phyloP scores from a whole-genome alignment of 1,140 invertebrate species.

The Andrena cerasifolii region DNA sequence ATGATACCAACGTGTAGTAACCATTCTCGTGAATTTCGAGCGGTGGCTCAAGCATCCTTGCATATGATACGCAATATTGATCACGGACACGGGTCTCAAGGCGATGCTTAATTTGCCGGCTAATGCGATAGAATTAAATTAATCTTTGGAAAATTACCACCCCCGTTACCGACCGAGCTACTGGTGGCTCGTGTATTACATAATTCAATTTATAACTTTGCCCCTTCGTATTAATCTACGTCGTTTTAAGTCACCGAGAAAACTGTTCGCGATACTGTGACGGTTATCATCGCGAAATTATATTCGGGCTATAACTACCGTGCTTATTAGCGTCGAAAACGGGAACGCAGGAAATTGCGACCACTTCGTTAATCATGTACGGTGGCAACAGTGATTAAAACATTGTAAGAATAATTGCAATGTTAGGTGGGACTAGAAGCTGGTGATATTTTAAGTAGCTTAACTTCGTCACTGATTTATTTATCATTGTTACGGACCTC shows the following conservation, averaged over 20 bases:
- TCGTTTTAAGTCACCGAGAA: not conserved
- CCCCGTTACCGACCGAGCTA: not conserved
- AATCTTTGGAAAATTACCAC: slow-evolving; percentile 8
- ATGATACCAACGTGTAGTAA: too few species aligned
- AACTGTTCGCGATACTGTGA: not conserved
- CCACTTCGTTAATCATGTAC: not conserved
- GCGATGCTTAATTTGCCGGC: not conserved
- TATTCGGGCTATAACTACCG: not conserved
- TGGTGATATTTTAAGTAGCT: too few species aligned
- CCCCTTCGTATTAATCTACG: not conserved
- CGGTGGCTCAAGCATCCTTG: not conserved
- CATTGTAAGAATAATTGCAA: too few species aligned
- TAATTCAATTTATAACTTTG: slow-evolving; percentile 17
- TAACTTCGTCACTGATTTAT: too few species aligned
- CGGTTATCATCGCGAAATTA: not conserved
- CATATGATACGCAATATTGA: not conserved
- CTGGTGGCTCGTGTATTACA: not conserved
- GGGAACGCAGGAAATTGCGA: too few species aligned
- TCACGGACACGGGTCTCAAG: not conserved
- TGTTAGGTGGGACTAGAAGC: too few species aligned
- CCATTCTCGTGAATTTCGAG: not conserved
- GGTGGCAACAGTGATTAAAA: too few species aligned
- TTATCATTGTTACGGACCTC: too few species aligned
- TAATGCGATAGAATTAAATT: slow-evolving; percentile 9
- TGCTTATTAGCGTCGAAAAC: not conserved